Base-by-base conservation (phyloP, 2,113 vertebrate species). In the Psilopogon haemacephalus region DNA sequence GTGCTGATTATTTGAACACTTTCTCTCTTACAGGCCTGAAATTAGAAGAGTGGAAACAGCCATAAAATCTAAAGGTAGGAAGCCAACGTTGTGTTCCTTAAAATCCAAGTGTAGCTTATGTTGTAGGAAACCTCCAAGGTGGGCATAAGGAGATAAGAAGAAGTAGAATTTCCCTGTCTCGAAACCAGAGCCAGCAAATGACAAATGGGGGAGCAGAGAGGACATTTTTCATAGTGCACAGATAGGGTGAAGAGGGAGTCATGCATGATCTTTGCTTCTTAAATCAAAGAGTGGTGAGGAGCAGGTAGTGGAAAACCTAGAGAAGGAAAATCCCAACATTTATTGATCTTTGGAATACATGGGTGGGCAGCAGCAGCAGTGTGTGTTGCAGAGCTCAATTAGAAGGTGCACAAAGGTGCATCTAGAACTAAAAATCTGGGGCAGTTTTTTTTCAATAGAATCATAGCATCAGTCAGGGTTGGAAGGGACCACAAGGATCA, bases 31-130 rank as follows among this genome's bases (percentile, higher is more conserved):
- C 96, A 99, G 99, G 93, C 88, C 91, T 90, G 97, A 97, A 95
- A 48, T 80, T 46, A 19, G 90, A 84, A 97, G 97, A 91, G 50
- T 32, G 28, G 75, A 95, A 84, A 84, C 97, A 94, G 97, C 96
- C 63, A 92, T 97, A 71, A 98, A 97, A 90, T 98, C 98, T 54
- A 98, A 98, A 98, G 98, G 99, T 99, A 97, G 98, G 98, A 44
- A 42, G 42, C 5, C 1, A 32, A 13, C 2, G 8, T 78, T 42
- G 23, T 0, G 1, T n/a, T 62, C 4, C 10, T 63, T 24, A 52
- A 64, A 79, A 44, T 21, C 20, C 5, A 11, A 38, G 27, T 35
- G 62, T 56, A 12, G 38, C 15, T 33, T 21, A 8, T 5, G 3
- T 16, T 4, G 4, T 32, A 56, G 58, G 68, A 86, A 11, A 42